Conservation (phyloP, 2,113 vertebrate genomes). For the Cryptotis parvus region DNA sequence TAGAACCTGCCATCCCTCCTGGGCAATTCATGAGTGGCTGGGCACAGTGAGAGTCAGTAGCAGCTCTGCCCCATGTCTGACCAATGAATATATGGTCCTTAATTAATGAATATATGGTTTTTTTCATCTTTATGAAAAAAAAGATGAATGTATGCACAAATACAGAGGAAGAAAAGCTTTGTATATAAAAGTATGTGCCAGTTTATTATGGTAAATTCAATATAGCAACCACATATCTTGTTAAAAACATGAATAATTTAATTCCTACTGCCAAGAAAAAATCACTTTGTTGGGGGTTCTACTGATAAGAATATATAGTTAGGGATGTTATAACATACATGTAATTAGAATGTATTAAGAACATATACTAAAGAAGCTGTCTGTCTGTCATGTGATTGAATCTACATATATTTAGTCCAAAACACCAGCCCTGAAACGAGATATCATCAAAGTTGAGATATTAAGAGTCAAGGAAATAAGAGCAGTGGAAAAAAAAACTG, state of each 20-base stretch:
- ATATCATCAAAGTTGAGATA: conserved; percentile 47
- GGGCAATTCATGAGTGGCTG: too few species aligned
- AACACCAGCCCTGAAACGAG: background rate
- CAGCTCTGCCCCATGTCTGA: too few species aligned
- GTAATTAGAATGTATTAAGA: background rate
- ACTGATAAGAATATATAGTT: background rate
- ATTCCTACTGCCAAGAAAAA: background rate
- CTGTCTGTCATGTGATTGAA: background rate
- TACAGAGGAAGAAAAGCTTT: background rate
- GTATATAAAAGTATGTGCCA: background rate
- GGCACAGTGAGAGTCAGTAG: too few species aligned
- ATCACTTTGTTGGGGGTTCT: background rate
- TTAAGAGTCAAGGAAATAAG: background rate
- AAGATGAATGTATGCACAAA: background rate
- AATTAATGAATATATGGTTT: too few species aligned
- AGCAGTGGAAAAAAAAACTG: background rate
- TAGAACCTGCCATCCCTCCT: too few species aligned
- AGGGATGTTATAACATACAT: background rate
- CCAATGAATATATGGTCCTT: too few species aligned
- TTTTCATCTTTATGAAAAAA: too few species aligned
- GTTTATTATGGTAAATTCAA: conserved; percentile 31
- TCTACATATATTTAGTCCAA: background rate
- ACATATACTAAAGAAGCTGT: background rate
- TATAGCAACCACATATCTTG: background rate
- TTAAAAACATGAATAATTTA: background rate